Percentiles rank a stretch among this genome's conserved stretches.
Conservation (phyloP, 2,797 vertebrate species). For the Neosilurus hyrtlii region DNA sequence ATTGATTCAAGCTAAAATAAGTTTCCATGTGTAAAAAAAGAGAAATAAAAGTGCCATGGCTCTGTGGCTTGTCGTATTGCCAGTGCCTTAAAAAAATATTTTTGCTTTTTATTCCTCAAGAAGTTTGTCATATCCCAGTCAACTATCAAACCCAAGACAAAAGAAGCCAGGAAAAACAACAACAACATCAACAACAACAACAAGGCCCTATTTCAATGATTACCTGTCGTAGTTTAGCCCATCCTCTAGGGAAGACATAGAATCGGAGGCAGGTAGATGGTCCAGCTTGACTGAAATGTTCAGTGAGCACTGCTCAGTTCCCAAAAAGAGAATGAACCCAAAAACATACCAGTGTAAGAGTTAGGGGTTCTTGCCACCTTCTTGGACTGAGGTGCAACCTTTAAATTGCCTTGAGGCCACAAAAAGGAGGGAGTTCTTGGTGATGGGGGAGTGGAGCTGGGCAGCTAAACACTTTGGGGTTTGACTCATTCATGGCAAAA, state of each 20-base stretch:
- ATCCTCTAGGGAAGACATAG: constrained; percentile 41
- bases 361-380: constrained; percentile 42
- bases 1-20: not conserved
- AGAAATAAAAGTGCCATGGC: too few species aligned
- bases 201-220: not conserved
- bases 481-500: constrained; percentile 42
- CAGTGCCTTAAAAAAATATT: not conserved
- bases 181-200: not conserved
- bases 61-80: not conserved
- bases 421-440: constrained; percentile 43
- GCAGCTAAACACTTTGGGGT: constrained; percentile 37
- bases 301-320: constrained; percentile 25
- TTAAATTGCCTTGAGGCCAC: constrained; percentile 47
- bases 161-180: not conserved
- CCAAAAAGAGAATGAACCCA: constrained; percentile 34
- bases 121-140: not conserved
- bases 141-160: not conserved
- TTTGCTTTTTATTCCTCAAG: not conserved
- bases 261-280: constrained; percentile 6
- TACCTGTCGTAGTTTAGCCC: constrained; percentile 31
- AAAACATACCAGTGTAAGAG: constrained; percentile 37
- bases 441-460: constrained; percentile 45
- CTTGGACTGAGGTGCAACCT: constrained; percentile 42
- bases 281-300: constrained; percentile 35
- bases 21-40: not conserved